These are phyloP conservation scores for Zoanthus solanderi DNA, from an alignment of 92 coral and sea anemone genomes.

Conservation along the genomic window DNA sequence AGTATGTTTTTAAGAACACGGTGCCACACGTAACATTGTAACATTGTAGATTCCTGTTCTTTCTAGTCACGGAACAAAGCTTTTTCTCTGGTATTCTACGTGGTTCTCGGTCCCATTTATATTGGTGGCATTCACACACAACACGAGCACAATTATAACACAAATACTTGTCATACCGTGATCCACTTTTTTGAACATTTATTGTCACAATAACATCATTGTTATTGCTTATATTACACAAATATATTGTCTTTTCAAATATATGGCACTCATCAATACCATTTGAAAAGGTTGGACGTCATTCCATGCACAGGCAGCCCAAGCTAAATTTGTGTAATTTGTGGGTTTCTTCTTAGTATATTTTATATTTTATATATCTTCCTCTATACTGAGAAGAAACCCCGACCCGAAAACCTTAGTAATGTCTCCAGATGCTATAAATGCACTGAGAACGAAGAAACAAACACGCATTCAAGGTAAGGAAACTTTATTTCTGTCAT, in stretches of 20 bases:
- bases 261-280: not conserved
- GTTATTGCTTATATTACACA: slow-evolving; percentile 25
- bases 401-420: no score
- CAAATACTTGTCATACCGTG: slow-evolving; percentile 40
- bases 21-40: slow-evolving; percentile 28
- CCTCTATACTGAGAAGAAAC: no score
- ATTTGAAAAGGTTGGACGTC: slow-evolving; percentile 36
- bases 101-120: slow-evolving; percentile 58
- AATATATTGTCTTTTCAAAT: not conserved
- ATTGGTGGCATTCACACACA: slow-evolving; percentile 47
- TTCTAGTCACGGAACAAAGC: slow-evolving; percentile 37
- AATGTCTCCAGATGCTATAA: no score
- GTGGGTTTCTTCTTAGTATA: no score
- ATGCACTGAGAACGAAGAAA: no score
- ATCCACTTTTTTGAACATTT: slow-evolving; percentile 29
- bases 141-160: slow-evolving; percentile 41
- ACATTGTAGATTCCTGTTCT: slow-evolving; percentile 31
- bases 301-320: not conserved
- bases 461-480: no score
- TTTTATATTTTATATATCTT: no score
- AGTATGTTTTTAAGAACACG: slow-evolving; percentile 34
- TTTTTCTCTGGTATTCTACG: slow-evolving; percentile 38
- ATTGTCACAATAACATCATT: slow-evolving; percentile 32
- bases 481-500: no score
- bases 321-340: no score